These are phyloP conservation scores for Arenaria interpres DNA, from an alignment of 2,113 vertebrate genomes.

Conservation along the genomic window DNA sequence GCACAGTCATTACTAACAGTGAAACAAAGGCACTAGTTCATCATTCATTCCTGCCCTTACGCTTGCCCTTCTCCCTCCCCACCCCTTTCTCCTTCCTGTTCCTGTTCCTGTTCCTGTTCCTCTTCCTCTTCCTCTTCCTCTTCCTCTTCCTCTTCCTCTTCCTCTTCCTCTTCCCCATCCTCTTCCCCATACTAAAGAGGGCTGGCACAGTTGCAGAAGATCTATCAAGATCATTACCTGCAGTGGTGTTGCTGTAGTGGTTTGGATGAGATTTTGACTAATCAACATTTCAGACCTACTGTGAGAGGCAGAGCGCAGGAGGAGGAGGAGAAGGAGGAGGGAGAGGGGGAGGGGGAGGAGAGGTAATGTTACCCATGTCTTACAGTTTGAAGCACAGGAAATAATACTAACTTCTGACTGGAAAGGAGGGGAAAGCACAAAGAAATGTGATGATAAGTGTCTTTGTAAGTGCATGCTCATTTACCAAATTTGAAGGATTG, in stretches of 20 bases:
- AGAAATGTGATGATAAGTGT: not conserved
- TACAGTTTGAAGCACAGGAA: not conserved
- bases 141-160: too few relatives aligned
- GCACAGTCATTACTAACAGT: not conserved
- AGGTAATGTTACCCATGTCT: not conserved
- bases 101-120: rapidly evolving
- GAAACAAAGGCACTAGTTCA: not conserved
- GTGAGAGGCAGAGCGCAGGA: not conserved
- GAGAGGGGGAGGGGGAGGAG: not conserved
- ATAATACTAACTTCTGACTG: not conserved
- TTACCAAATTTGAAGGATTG: not conserved
- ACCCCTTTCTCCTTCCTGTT: not conserved
- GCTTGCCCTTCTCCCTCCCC: not conserved
- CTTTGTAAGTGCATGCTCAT: not conserved
- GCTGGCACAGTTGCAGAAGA: not conserved
- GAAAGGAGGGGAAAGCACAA: not conserved
- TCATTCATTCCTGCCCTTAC: not conserved
- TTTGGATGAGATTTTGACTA: not conserved
- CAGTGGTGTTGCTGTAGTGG: not conserved
- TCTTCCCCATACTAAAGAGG: not conserved
- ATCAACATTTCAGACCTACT: not conserved
- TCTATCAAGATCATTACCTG: not conserved
- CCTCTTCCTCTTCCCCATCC: too few relatives aligned
- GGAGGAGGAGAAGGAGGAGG: not conserved
- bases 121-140: not conserved